phyloP scores from a whole-genome alignment of 2,113 vertebrate genomes.

The Dasyprocta punctata region DNA sequence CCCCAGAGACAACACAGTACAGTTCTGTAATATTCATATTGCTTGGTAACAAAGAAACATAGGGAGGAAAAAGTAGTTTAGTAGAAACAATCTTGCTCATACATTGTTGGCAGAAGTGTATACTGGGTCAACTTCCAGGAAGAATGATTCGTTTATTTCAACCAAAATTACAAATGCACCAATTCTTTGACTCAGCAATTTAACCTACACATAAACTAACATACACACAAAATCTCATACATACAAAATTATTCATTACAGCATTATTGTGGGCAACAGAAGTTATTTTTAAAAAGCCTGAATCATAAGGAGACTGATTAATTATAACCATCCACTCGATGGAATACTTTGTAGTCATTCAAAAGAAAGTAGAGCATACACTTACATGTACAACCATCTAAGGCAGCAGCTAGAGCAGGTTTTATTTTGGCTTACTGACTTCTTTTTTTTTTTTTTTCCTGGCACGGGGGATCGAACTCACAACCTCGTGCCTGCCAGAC shows the following conservation, averaged over 20 bases:
- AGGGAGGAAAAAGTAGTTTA: background rate
- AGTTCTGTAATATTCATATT: background rate
- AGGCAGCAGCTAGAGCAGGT: background rate
- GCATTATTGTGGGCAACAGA: background rate
- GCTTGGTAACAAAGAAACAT: background rate
- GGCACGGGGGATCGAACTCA: too few relatives aligned
- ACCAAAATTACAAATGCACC: slow-evolving; percentile 20
- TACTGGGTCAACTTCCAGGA: background rate
- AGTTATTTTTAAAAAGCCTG: background rate
- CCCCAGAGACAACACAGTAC: background rate
- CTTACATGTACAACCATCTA: background rate
- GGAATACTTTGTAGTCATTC: background rate
- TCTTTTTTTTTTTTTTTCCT: too few relatives aligned
- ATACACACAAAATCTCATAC: background rate
- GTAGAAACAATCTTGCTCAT: background rate
- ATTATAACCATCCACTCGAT: background rate
- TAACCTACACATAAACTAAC: background rate
- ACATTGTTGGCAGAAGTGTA: background rate
- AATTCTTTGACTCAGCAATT: background rate
- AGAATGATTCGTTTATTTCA: slow-evolving; percentile 5
- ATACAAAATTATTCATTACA: background rate
- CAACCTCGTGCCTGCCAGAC: too few relatives aligned
- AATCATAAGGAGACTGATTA: background rate
- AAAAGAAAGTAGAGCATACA: background rate
- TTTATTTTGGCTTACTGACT: slow-evolving; percentile 2